These are phyloP conservation scores for Lycaena phlaeas DNA, from an alignment of 2,888 invertebrate species.

Conservation along the genomic window DNA sequence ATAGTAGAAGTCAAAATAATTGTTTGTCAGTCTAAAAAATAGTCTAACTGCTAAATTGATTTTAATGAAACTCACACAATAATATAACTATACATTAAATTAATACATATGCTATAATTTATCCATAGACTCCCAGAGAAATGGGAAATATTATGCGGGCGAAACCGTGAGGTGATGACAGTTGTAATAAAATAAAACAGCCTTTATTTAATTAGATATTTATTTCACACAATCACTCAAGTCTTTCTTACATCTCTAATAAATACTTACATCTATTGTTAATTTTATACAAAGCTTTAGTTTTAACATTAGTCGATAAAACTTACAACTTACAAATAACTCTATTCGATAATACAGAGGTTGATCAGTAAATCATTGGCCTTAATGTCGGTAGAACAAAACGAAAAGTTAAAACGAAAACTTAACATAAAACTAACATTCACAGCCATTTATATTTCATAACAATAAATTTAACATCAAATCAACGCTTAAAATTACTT, in stretches of 20 bases:
- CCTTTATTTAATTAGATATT: constrained; percentile 27
- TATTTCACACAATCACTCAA: constrained; percentile 53
- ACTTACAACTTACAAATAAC: constrained; percentile 24
- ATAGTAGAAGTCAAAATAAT: too few relatives aligned
- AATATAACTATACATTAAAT: too few relatives aligned
- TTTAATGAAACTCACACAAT: too few relatives aligned
- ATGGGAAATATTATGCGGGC: too few relatives aligned
- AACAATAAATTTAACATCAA: constrained; percentile 56
- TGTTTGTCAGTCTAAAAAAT: too few relatives aligned
- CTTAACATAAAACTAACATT: constrained; percentile 73
- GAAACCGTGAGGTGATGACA: too few relatives aligned
- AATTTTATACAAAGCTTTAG: constrained; percentile 71
- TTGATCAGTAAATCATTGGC: constrained; percentile 28
- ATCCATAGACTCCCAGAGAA: too few relatives aligned
- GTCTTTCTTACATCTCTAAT: constrained; percentile 51
- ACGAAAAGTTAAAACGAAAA: constrained; percentile 58
- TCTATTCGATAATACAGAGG: constrained; percentile 16
- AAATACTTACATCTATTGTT: constrained; percentile 64
- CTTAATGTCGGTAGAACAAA: constrained; percentile 63
- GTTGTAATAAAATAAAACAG: neutral
- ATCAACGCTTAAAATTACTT: constrained; percentile 56
- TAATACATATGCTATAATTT: too few relatives aligned
- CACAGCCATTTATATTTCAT: constrained; percentile 54
- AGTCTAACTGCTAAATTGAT: too few relatives aligned
- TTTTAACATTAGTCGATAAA: constrained; percentile 56